Evolutionary conservation across 2,888 invertebrate genomes (phyloP), one percentile per base, ranked within the genome.

Genomic region (Eupithecia exiguata): DNA sequence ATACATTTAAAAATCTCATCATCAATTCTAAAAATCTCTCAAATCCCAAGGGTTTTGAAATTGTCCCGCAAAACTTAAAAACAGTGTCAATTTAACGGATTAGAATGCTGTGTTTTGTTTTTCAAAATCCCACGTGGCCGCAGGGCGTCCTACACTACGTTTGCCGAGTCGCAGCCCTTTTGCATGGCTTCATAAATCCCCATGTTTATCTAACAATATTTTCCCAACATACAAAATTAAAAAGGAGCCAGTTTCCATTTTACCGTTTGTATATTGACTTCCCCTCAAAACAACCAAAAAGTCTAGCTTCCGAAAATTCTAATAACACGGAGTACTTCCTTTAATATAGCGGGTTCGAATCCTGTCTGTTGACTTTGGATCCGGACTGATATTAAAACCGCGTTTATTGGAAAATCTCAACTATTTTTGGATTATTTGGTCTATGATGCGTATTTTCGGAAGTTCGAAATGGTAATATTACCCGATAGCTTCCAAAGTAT

Each of bases 281-380:
- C 58, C 58, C 12, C 36, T n/a, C 38, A 43, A 46, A 68, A 68
- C 14, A 68, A 68, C 46, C 3, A 68, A 46, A 49, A 66, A 40
- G 62, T 21, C 66, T 65, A 38, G 65, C 66, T 38, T 30, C 40
- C 25, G 49, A 68, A 74, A 71, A 71, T 49, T 74, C 71, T 71
- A 68, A 74, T 74, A 74, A 69, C 69, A 43, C 63, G 21, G 21
- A 36, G 62, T 70, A 66, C 71, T 68, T 63, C 65, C 68, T 78
- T 68, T 69, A 78, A 78, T 76, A 74, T 75, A 69, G 71, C 71
- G 66, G 74, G 72, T 75, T 78, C 70, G 62, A 72, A 61, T 69
- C 69, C 71, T 70, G 76, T 49, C 71, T 79, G 77, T 77, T 78
- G 78, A 78, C 77, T 75, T 75, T 76, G 63, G 58, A 25, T 69